These are phyloP conservation scores for Scomber japonicus DNA, from an alignment of 2,113 vertebrate species.

Conservation along the genomic window DNA sequence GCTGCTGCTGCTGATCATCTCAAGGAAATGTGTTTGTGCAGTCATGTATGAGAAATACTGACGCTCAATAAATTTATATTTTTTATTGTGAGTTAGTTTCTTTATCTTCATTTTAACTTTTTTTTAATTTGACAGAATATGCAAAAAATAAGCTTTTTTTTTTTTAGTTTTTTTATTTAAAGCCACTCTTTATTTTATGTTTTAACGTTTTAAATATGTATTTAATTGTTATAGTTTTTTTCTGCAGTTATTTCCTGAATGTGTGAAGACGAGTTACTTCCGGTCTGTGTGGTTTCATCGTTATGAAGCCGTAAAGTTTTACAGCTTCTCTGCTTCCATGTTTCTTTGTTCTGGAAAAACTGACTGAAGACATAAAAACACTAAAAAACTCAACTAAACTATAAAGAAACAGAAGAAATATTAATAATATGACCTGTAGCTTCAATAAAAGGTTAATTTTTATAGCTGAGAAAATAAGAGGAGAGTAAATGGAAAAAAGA, in stretches of 20 bases:
- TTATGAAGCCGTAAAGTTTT: slow-evolving; percentile 61
- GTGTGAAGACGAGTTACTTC: accelerated
- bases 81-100: slow-evolving; percentile 25
- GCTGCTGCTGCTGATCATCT: slow-evolving; percentile 18
- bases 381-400: background rate
- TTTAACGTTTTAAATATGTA: background rate
- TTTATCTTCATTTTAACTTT: background rate
- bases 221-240: background rate
- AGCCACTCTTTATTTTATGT: background rate
- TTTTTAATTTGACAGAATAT: background rate
- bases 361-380: slow-evolving; percentile 13
- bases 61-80: slow-evolving; percentile 29
- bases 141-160: no score
- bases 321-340: slow-evolving; percentile 38
- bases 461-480: background rate
- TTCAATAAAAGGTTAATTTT: background rate
- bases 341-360: slow-evolving; percentile 27
- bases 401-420: background rate
- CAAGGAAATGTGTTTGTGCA: background rate
- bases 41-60: background rate
- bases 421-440: background rate
- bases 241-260: background rate
- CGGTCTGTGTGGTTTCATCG: background rate
- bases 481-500: background rate
- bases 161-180: no score